Evolutionary conservation across 2,797 vertebrate genomes (phyloP), one percentile per base, ranked within the genome.

Genomic region (Cirrhinus molitorella): DNA sequence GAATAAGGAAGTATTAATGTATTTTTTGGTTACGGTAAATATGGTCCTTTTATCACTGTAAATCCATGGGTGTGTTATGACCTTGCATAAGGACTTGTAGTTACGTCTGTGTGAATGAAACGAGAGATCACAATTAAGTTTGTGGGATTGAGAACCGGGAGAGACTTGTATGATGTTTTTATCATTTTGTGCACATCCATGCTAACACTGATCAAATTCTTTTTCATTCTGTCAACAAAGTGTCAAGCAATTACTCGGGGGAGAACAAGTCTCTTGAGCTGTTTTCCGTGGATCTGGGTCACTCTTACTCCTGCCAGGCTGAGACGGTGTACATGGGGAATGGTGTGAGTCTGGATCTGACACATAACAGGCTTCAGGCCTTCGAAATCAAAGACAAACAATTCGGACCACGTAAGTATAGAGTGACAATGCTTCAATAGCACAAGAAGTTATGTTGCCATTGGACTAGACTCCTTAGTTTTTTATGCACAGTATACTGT

Each of bases 271-370:
- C 94, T 0, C 0, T 93, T 81, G 77, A 85, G 13, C 91, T 93
- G 57, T 95, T 96, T 63, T 0, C 70, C 0, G 84, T 92, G 5
- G 84, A 19, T 47, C 19, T 88, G 0, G 91, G 93, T 68, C 90
- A 92, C 85, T 93, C 90, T 8, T 95, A 95, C 88, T 94, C 93
- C 82, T 96, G 95, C 91, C 91, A 5, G 12, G 51, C 4, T 0
- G 86, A 93, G 0, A 88, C 90, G 0, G 0, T 95, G 28, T 57
- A 53, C 85, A 83, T 95, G 91, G 94, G 93, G 1, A 0, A 53
- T 0, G 86, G 89, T 5, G 81, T 93, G 23, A 90, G 61, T 79
- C 87, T 96, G 55, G 92, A 94, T 0, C 25, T 94, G 31, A 76
- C 1, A 3, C 21, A 91, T 0, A 80, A 91, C 79, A 70, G 3